Percentiles rank a stretch among this genome's conserved stretches.
Evolutionary conservation across 2,888 invertebrate genomes (phyloP).

Genomic region (Tenthredo mesomela): DNA sequence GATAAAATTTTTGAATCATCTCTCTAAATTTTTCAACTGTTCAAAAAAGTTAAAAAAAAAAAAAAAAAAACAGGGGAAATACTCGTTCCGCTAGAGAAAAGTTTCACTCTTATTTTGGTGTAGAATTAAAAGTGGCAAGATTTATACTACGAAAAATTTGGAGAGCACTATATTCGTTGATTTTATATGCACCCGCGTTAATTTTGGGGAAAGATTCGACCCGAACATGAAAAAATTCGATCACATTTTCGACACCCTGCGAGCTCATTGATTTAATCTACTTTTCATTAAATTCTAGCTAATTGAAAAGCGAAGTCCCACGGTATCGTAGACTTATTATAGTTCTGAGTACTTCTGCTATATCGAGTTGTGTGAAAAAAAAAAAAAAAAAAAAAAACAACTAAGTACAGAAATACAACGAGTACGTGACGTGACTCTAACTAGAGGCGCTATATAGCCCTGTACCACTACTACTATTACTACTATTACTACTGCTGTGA

Average conservation of each 20-base stretch:
- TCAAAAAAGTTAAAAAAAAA: no score
- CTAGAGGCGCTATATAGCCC: neutral
- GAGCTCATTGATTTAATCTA: neutral
- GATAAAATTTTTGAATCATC: no score
- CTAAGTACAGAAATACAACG: neutral
- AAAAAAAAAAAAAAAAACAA: neutral
- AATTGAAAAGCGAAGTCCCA: neutral
- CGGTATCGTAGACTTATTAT: slow-evolving; percentile 1
- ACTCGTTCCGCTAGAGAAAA: no score
- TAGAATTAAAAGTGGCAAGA: no score
- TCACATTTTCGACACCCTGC: neutral
- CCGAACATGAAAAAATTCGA: neutral
- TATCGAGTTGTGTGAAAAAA: neutral
- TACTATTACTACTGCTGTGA: neutral
- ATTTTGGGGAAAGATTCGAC: neutral
- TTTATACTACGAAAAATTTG: no score
- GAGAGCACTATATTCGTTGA: no score
- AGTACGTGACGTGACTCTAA: slow-evolving; percentile 25
- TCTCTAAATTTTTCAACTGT: no score
- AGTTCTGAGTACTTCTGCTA: neutral
- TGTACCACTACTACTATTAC: neutral
- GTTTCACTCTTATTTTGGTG: no score
- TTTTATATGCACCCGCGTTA: neutral
- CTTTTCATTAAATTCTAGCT: neutral
- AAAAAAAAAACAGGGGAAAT: no score